phyloP scores from a whole-genome alignment of 1,140 invertebrate genomes.

The Neodiprion virginianus region DNA sequence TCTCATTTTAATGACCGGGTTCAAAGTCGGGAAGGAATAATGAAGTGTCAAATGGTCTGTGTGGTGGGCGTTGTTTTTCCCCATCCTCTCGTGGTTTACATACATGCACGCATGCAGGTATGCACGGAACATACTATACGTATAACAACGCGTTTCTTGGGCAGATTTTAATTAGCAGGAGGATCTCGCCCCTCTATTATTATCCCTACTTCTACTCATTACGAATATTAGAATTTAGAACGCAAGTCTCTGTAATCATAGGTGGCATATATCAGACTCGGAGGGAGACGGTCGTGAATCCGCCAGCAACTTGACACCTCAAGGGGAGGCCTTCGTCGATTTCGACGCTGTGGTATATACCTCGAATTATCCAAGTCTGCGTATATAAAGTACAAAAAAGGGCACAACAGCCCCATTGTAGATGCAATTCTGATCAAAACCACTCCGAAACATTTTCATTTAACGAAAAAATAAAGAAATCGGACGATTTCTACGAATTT shows the following conservation, averaged over 20 bases:
- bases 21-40: slow-evolving; percentile 29
- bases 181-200: slow-evolving; percentile 1
- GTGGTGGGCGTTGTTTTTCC: slow-evolving; percentile 11
- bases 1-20: slow-evolving; percentile 20
- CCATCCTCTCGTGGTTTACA: neutral
- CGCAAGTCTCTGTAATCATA: slow-evolving; percentile 5
- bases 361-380: neutral
- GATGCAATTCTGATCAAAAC: neutral
- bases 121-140: too few species aligned
- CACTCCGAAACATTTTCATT: neutral
- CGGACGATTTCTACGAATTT: too few species aligned
- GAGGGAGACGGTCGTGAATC: too few species aligned
- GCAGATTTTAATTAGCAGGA: slow-evolving; percentile 20
- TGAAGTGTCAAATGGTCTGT: slow-evolving; percentile 40
- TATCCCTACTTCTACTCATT: neutral
- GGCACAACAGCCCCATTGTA: neutral
- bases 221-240: slow-evolving; percentile 8
- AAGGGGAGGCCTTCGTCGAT: too few species aligned
- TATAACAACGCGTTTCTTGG: neutral
- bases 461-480: neutral
- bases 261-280: neutral
- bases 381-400: neutral
- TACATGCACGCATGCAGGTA: neutral
- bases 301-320: too few species aligned
- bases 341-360: too few species aligned